These are phyloP conservation scores for Sinocyclocheilus anshuiensis DNA, from an alignment of 2,113 vertebrate genomes.

Conservation along the genomic window DNA sequence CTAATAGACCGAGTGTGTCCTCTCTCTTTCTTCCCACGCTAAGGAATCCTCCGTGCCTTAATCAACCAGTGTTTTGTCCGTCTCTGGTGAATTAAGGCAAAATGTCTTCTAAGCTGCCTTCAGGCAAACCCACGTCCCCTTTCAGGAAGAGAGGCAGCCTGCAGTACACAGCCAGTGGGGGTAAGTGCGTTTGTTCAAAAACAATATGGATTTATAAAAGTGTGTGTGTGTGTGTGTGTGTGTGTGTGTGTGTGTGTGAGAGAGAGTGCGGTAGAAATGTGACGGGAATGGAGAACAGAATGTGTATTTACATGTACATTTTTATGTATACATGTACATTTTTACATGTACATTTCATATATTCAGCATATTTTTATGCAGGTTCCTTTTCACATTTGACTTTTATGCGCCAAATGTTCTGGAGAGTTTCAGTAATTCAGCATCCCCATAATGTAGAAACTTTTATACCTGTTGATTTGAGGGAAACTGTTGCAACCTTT, in stretches of 20 bases:
- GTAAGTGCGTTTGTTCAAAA: slow-evolving; percentile 62
- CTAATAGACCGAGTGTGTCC: slow-evolving; percentile 47
- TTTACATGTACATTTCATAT: not conserved
- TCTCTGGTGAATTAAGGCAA: slow-evolving; percentile 61
- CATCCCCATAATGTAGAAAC: not conserved
- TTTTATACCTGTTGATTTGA: slow-evolving; percentile 48
- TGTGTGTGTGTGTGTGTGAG: too few species aligned
- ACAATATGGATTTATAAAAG: not conserved
- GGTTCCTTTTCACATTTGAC: not conserved
- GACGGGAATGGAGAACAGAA: not conserved
- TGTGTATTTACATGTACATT: not conserved
- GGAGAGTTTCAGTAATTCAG: not conserved
- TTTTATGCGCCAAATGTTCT: not conserved
- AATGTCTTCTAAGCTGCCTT: slow-evolving; percentile 77
- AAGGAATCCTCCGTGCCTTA: slow-evolving; percentile 39
- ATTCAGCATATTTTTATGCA: not conserved
- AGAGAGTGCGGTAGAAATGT: not conserved
- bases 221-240: not conserved
- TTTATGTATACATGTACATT: not conserved
- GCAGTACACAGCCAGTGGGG: slow-evolving; percentile 82
- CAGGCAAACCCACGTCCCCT: slow-evolving; percentile 78
- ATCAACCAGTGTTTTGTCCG: slow-evolving; percentile 54
- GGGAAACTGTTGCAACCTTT: slow-evolving; percentile 8
- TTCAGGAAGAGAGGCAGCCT: slow-evolving; percentile 87
- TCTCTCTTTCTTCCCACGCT: not conserved